phyloP scores from a whole-genome alignment of 2,113 vertebrate species.

The Syngnathus floridae region DNA sequence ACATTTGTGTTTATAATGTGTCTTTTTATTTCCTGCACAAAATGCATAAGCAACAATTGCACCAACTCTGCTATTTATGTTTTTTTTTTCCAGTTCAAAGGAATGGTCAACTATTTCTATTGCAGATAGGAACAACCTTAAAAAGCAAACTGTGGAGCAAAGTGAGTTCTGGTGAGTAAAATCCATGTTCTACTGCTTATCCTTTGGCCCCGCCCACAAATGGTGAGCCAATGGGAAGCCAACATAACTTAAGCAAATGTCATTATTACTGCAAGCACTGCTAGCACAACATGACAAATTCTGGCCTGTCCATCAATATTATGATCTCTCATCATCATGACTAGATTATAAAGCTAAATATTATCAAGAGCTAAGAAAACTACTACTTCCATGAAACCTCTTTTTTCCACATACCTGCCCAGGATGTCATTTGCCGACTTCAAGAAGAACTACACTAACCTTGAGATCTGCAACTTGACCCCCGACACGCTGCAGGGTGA shows the following conservation, averaged over 20 bases:
- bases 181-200: neutral
- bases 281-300: neutral
- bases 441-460: slow-evolving; percentile 85
- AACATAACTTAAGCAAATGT: no score
- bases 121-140: slow-evolving; percentile 78
- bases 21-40: neutral
- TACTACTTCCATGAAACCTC: neutral
- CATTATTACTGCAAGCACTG: no score
- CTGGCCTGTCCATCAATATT: neutral
- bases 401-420: slow-evolving; percentile 10
- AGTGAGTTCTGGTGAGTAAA: slow-evolving; percentile 91
- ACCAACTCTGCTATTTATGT: neutral
- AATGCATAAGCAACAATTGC: neutral
- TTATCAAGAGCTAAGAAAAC: neutral
- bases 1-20: neutral
- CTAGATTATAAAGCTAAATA: neutral
- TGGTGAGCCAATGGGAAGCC: no score
- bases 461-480: slow-evolving; percentile 96
- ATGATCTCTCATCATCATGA: neutral
- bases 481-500: slow-evolving; percentile 84
- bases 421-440: slow-evolving; percentile 96
- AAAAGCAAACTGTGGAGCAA: slow-evolving; percentile 77
- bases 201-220: no score
- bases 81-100: slow-evolving; percentile 69
- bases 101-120: slow-evolving; percentile 82